Conservation (phyloP, 2,113 vertebrate species). For the Syrmaticus mikado region DNA sequence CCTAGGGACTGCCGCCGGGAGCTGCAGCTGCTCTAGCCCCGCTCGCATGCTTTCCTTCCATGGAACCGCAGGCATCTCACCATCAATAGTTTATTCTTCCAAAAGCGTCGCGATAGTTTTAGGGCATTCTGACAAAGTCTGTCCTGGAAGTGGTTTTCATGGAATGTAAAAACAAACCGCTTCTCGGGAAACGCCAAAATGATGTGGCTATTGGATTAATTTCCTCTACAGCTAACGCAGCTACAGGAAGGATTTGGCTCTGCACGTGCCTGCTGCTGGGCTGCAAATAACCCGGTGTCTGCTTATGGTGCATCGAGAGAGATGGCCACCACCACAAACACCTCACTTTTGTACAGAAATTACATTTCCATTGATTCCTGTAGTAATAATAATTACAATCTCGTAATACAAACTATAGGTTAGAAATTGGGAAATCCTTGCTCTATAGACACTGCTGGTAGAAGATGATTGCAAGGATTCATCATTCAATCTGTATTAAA, state of each 20-base stretch:
- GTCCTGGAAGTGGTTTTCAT: background rate
- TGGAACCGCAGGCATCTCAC: background rate
- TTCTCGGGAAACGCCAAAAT: background rate
- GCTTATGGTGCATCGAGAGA: background rate
- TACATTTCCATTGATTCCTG: background rate
- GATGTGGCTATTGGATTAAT: background rate
- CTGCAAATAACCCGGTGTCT: background rate
- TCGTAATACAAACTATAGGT: background rate
- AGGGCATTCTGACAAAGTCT: background rate
- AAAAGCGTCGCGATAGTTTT: background rate
- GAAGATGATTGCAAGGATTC: background rate
- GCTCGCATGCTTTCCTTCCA: background rate
- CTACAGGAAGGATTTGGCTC: background rate
- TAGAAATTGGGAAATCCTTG: background rate
- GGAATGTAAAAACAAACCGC: background rate
- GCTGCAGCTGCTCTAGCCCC: slow-evolving; percentile 6
- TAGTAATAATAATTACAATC: background rate
- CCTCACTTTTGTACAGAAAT: background rate
- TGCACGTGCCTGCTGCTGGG: background rate
- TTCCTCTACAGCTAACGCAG: background rate
- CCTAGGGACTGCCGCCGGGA: slow-evolving; percentile 59
- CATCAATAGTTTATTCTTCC: background rate
- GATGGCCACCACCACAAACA: background rate
- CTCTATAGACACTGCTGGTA: background rate
- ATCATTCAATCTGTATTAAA: background rate